Evolutionary conservation across 2,113 vertebrate genomes (phyloP).

Genomic region (Saimiri boliviensis): DNA sequence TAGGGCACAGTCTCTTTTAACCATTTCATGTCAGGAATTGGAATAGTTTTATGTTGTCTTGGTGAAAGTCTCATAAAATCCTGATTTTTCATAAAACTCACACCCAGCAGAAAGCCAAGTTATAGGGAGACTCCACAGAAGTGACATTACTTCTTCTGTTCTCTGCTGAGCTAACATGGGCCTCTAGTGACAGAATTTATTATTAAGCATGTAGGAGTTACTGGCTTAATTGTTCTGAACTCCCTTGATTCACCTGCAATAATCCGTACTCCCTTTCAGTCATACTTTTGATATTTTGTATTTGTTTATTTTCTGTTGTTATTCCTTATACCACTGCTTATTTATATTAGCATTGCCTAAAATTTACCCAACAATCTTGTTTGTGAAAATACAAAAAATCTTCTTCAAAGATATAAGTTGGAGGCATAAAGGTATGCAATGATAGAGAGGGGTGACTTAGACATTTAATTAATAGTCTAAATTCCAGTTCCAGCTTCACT

Average conservation of each 20-base stretch:
- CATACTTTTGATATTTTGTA: background rate
- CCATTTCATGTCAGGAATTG: background rate
- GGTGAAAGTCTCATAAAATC: background rate
- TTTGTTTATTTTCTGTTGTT: background rate
- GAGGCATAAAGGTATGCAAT: accelerated
- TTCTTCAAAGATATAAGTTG: background rate
- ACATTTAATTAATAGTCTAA: background rate
- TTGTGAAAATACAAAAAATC: background rate
- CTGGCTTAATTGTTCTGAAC: background rate
- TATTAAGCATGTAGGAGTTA: background rate
- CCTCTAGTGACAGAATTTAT: background rate
- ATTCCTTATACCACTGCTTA: background rate
- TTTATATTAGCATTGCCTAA: background rate
- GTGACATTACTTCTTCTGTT: background rate
- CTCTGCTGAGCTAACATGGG: background rate
- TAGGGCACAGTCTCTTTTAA: background rate
- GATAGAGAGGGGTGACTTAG: background rate
- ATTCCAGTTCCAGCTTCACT: background rate
- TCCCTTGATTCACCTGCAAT: background rate
- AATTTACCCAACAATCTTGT: background rate
- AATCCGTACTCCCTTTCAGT: background rate
- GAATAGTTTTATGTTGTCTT: background rate
- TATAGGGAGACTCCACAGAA: background rate
- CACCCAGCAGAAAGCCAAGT: background rate
- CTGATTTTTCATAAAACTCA: background rate